Base-by-base conservation (phyloP, 2,113 vertebrate species). In the Scartelaos histophorus region DNA sequence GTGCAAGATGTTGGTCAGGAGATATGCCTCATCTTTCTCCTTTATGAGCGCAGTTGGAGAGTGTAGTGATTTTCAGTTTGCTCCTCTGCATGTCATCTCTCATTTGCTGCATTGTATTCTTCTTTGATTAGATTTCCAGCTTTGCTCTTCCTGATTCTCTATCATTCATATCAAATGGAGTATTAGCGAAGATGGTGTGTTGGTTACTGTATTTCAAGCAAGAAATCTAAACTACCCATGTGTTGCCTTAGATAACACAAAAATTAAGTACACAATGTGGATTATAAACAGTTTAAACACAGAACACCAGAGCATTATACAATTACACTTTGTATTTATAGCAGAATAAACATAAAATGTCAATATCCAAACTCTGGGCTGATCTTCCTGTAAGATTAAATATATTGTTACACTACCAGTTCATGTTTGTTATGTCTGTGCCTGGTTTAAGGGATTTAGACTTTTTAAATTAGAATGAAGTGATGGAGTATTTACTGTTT, bases 51-150 rank as follows among this genome's bases (percentile, higher is more conserved):
- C 66, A 80, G 79, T 72, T 60, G 47, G 69, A 66, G 68, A 78
- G 76, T 49, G 70, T 69, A 77, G 80, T 51, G 67, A 51, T 71
- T 81, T 64, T 83, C 58, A 67, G 75, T 78, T 82, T 76, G 74
- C 84, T 76, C 67, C 65, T 74, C 25, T 25, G 0, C 80, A 82
- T 84, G 80, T 85, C 88, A 86, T 88, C 68, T 79, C 82, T 88
- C 82, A 87, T 88, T 83, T 87, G 78, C 80, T 83, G 73, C 84
- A 90, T 89, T 84, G 82, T 84, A 75, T 86, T 84, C 79, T 86
- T 72, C 78, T 84, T 81, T 86, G 86, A 88, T 91, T 86, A 80
- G 86, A 87, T 88, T 86, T 61, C 79, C 76, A 78, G 78, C 79
- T 80, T 67, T 54, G 68, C 67, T 81, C 70, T 78, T 35, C 74